Evolutionary conservation across 2,888 invertebrate species (phyloP).

Genomic region (Chesias legatella): DNA sequence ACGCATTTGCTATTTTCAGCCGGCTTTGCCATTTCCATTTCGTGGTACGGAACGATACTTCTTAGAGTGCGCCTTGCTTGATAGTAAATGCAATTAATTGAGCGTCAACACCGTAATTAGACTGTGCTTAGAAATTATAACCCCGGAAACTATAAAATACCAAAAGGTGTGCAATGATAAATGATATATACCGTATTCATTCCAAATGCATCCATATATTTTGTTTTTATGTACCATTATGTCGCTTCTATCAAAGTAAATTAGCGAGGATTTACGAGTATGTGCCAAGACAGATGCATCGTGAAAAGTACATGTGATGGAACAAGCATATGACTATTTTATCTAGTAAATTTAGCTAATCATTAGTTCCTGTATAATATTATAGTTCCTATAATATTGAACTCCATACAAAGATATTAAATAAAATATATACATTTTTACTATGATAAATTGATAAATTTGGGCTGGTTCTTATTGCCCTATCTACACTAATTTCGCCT

Average conservation of each 20-base stretch:
- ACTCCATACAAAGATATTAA: too few relatives aligned
- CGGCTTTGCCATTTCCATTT: constrained; percentile 34
- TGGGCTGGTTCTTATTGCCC: too few relatives aligned
- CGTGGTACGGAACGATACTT: constrained; percentile 39
- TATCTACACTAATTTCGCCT: too few relatives aligned
- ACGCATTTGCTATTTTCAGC: constrained; percentile 67
- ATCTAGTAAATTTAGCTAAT: too few relatives aligned
- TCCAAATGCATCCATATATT: constrained; percentile 12
- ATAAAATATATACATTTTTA: too few relatives aligned
- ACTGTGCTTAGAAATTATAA: constrained; percentile 24
- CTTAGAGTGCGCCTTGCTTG: constrained; percentile 33
- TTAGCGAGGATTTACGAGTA: constrained; percentile 50
- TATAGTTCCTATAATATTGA: too few relatives aligned
- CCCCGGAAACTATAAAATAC: constrained; percentile 20
- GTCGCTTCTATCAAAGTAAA: constrained; percentile 46
- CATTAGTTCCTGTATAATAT: too few relatives aligned
- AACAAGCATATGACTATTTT: constrained; percentile 14
- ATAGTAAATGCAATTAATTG: constrained; percentile 34
- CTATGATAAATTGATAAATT: too few relatives aligned
- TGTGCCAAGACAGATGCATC: constrained; percentile 66
- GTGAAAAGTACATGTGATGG: constrained; percentile 15
- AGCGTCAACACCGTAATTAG: constrained; percentile 20
- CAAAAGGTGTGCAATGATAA: constrained; percentile 15
- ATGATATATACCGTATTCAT: constrained; percentile 6
- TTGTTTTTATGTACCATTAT: constrained; percentile 16